phyloP scores from a whole-genome alignment of 2,797 vertebrate genomes.

The Bradypodion ventrale region DNA sequence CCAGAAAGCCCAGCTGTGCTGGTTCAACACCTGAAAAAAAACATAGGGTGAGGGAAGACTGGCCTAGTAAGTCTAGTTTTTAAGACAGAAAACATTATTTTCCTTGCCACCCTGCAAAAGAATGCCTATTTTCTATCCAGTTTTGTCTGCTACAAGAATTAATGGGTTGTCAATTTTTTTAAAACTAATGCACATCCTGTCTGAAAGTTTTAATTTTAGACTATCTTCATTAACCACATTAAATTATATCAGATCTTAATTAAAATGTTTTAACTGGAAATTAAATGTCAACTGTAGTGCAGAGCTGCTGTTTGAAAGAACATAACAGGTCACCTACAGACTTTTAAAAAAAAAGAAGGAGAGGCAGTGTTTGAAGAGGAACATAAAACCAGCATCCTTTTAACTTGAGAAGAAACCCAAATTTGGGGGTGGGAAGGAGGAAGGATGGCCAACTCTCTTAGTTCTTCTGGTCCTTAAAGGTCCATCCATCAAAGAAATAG shows the following conservation, averaged over 20 bases:
- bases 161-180: slow-evolving; percentile 34
- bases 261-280: slow-evolving; percentile 64
- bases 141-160: slow-evolving; percentile 25
- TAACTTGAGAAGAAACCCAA: too few relatives aligned
- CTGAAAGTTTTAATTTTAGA: slow-evolving; percentile 38
- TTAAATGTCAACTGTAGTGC: slow-evolving; percentile 58
- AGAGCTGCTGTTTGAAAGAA: slow-evolving; percentile 53
- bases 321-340: slow-evolving; percentile 36
- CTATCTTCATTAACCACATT: slow-evolving; percentile 54
- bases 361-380: background rate
- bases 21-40: too few relatives aligned
- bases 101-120: background rate
- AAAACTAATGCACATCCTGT: slow-evolving; percentile 43
- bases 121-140: slow-evolving; percentile 13
- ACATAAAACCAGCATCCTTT: too few relatives aligned
- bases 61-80: too few relatives aligned
- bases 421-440: too few relatives aligned
- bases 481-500: too few relatives aligned
- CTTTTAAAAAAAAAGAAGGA: slow-evolving; percentile 8
- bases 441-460: too few relatives aligned
- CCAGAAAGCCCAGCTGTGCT: too few relatives aligned
- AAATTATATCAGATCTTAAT: slow-evolving; percentile 62
- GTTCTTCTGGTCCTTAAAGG: too few relatives aligned
- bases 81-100: background rate
- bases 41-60: too few relatives aligned